phyloP scores from a whole-genome alignment of 2,113 vertebrate genomes.

The Thomomys bottae region DNA sequence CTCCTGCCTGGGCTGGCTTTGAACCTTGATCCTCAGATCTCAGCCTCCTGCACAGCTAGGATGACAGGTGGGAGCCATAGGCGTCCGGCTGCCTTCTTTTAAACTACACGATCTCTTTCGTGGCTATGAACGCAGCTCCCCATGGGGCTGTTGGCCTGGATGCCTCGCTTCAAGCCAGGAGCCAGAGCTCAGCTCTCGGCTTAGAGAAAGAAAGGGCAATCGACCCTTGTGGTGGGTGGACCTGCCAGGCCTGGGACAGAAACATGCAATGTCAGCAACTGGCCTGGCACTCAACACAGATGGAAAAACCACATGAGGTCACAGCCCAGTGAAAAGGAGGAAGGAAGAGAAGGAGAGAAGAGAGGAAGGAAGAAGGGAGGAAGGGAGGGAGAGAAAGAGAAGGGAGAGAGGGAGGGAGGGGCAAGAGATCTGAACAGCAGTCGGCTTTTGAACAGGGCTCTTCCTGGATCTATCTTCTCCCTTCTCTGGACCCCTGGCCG shows the following conservation, averaged over 20 bases:
- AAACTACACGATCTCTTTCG: conserved; percentile 4
- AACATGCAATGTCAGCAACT: not conserved
- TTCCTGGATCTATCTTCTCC: not conserved
- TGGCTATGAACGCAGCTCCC: not conserved
- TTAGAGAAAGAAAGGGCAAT: not conserved
- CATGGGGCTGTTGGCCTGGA: not conserved
- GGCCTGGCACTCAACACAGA: not conserved
- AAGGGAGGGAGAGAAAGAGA: too few relatives aligned
- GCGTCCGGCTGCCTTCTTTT: not conserved
- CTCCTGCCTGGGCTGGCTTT: too few relatives aligned
- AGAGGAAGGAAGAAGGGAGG: too few relatives aligned
- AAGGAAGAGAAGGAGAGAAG: too few relatives aligned
- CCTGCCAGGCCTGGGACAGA: not conserved
- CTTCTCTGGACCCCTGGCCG: not conserved
- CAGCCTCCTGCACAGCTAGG: too few relatives aligned
- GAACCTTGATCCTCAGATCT: too few relatives aligned
- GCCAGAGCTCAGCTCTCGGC: not conserved
- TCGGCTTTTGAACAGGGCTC: not conserved
- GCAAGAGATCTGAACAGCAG: too few relatives aligned
- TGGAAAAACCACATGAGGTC: not conserved
- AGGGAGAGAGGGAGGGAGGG: too few relatives aligned
- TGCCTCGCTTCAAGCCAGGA: not conserved
- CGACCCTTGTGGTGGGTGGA: not conserved
- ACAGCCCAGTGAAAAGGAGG: too few relatives aligned
- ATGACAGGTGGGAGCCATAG: not conserved